Base-by-base conservation (phyloP, 2,113 vertebrate genomes). In the Orthonyx spaldingii region DNA sequence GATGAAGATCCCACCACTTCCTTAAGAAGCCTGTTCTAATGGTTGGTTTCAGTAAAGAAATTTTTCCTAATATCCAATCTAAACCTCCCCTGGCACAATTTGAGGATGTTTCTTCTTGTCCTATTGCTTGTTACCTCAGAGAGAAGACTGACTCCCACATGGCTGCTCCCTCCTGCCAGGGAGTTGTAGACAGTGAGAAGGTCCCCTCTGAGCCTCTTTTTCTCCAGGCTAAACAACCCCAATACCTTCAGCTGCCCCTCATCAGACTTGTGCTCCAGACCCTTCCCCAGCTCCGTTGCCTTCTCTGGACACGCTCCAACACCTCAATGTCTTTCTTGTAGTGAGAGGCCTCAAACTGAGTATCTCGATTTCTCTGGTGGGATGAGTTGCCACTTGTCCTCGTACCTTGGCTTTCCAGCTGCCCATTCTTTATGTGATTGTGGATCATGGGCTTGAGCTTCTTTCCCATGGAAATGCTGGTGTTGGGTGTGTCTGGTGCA, bases 381-480 rank as follows among this genome's bases (percentile, higher is more conserved):
- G 32, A 71, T 64, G 24, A 71, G 8, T 28, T 9, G 7, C 41
- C 19, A 3, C 27, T 24, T 20, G 23, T 11, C 13, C 27, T 65
- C 1, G 1, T n/a, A 41, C 11, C 41, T 49, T 64, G 47, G 23
- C 10, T 75, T 89, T 35, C 47, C 33, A 18, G 22, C 5, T 64
- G 59, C 17, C 65, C 22, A 21, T 79, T 4, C 22, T 46, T 0
- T 0, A 9, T 0, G 1, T 33, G 56, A 41, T 46, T 68, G 74
- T 49, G 30, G 66, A 71, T 82, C 16, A 23, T 0, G 12, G 26
- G 12, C 10, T 76, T 64, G 17, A 70, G 28, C 12, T 78, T 47
- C 71, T 91, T 83, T 69, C 49, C 41, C 46, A 35, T 91, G 78
- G 61, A 85, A 93, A 83, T 72, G 21, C 9, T 2, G 1, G 17